Base-by-base conservation (phyloP, 1,140 invertebrate species). In the Zaprionus gabonicus region DNA sequence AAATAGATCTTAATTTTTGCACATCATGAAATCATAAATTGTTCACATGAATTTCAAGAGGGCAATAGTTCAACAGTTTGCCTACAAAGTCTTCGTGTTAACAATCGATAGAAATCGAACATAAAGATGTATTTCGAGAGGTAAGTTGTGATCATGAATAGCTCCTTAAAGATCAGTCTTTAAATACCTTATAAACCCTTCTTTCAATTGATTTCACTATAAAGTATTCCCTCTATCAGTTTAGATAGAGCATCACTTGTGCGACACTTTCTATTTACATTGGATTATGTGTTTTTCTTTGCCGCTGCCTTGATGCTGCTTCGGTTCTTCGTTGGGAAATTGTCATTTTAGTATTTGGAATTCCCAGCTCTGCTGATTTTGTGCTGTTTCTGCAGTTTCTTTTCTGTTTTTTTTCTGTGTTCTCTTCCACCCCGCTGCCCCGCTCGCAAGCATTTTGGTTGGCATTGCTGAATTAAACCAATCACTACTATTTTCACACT, bases 401-500 rank as follows among this genome's bases (percentile, higher is more conserved):
- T 75, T 82, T 67, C 49, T 28, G 55, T 6, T 46, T 46, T 17
- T 17, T 46, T 34, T 23, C 23, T 23, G 1, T 23, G 23, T 23
- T 28, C 36, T 27, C 41, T 38, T 44, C 44, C 68, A 57, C 23
- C 27, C 56, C 31, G 41, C 49, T n/a, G 51, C 58, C n/a, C 46
- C 41, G 41, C 69, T 56, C 34, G 58, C 63, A 74, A 85, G 73
- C 74, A 80, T 46, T 91, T 91, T 85, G 85, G 86, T 80, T 91
- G 86, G 84, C 86, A 90, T 82, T 90, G 85, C 82, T 90, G 86
- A 90, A 90, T 90, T 90, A 91, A 90, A 90, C 86, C 86, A 90
- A 91, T 90, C 86, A 90, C 86, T 91, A 91, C 82, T 90, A 91
- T 90, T 90, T 90, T 90, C 82, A 90, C 86, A 90, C 86, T 90